These are phyloP conservation scores for Zaprionus inermis DNA, from an alignment of 1,140 invertebrate species.

Conservation along the genomic window DNA sequence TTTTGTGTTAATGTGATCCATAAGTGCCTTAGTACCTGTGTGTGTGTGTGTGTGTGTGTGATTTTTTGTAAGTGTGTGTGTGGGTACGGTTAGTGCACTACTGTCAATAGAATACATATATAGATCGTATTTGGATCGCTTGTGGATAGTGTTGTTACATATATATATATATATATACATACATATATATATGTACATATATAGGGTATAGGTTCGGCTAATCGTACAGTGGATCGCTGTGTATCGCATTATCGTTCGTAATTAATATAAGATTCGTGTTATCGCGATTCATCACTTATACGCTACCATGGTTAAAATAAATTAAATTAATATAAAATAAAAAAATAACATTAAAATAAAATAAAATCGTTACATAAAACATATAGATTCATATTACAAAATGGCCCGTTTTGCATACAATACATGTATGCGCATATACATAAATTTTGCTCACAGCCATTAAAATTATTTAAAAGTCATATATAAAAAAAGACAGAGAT, in stretches of 20 bases:
- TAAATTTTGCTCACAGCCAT: conserved; percentile 25
- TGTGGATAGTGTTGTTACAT: not conserved
- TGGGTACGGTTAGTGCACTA: conserved; percentile 7
- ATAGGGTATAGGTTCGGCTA: too few relatives aligned
- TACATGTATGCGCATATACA: too few relatives aligned
- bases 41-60: conserved; percentile 17
- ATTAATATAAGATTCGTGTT: too few relatives aligned
- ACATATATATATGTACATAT: too few relatives aligned
- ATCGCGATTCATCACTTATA: not conserved
- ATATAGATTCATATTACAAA: conserved; percentile 4
- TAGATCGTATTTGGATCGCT: not conserved
- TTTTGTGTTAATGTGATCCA: conserved; percentile 45
- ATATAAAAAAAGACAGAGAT: not conserved
- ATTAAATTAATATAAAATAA: not conserved
- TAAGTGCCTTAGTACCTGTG: conserved; percentile 22
- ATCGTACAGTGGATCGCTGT: not conserved
- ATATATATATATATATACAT: too few relatives aligned
- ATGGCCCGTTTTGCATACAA: not conserved
- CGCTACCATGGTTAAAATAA: not conserved
- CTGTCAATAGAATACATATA: not conserved
- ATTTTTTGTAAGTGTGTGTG: not conserved
- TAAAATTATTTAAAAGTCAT: not conserved
- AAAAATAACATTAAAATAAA: not conserved
- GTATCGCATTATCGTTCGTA: too few relatives aligned
- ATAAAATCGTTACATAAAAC: not conserved